Evolutionary conservation across 2,113 vertebrate genomes (phyloP).

Genomic region (Chaetodon trifascialis): DNA sequence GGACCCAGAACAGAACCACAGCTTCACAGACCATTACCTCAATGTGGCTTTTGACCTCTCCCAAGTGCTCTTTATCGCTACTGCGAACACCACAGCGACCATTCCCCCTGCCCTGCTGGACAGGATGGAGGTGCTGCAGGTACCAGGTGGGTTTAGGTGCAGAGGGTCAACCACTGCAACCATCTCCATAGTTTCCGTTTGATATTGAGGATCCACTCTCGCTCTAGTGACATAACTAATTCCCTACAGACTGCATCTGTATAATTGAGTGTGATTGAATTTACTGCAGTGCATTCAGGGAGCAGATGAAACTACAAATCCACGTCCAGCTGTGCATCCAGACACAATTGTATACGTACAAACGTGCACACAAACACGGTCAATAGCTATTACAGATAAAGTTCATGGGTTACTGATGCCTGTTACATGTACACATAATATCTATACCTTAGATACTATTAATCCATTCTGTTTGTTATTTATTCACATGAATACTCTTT

Average conservation of each 20-base stretch:
- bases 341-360: too few species aligned
- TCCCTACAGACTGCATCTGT: neutral
- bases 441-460: too few species aligned
- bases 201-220: neutral
- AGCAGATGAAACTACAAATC: neutral
- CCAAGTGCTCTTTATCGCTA: constrained; percentile 98
- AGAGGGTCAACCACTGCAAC: neutral
- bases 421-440: too few species aligned
- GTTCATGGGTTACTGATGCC: too few species aligned
- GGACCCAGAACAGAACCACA: constrained; percentile 98
- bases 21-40: constrained; percentile 97
- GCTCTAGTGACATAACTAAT: neutral
- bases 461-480: too few species aligned
- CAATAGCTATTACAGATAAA: too few species aligned
- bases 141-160: constrained; percentile 89
- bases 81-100: constrained; percentile 93
- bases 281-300: neutral
- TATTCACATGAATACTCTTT: too few species aligned
- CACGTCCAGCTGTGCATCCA: neutral
- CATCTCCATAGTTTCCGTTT: neutral
- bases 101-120: constrained; percentile 95
- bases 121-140: constrained; percentile 96
- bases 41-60: constrained; percentile 98
- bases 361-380: too few species aligned
- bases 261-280: neutral